Base-by-base conservation (phyloP, 2,113 vertebrate genomes). In the Cheilinus undulatus region DNA sequence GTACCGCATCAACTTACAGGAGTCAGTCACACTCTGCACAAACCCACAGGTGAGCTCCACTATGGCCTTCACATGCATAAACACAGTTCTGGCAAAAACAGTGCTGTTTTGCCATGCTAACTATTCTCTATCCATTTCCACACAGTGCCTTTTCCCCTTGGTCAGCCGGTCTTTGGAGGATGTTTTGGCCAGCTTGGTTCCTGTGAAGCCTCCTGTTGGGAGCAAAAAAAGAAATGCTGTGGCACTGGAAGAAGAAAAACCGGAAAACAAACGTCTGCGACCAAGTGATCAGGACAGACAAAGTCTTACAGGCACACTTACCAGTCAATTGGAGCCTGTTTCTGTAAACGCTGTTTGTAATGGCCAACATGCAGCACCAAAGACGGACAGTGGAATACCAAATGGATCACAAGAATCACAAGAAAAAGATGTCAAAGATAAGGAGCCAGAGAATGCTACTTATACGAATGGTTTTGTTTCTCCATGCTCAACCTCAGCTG, bases 91-190 rank as follows among this genome's bases (percentile, higher is more conserved):
- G 9, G 20, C 14, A 45, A 3, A n/a, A 22, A 19, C 13, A 38
- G 5, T 34, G 3, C 32, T 53, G 13, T 27, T 45, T 54, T 24
- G 22, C 5, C 8, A 0, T 56, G 9, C 36, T 80, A 56, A 76
- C 52, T 9, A 27, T 26, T 66, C 14, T 20, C 1, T 34, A 2
- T 64, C 73, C 43, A 69, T 77, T 78, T n/a, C 49, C 30, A 4
- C 45, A 10, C 1, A 99, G 98, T 99, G 97, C 86, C 96, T 99
- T 76, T 99, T 96, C 86, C 98, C 98, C 15, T 89, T 99, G 84
- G 96, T 97, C 73, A 96, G 89, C 84, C 92, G 87, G 43, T 91
- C 96, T 7, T 76, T 96, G 87, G 95, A 91, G 86, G 95, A 95
- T 76, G 83, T 97, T 77, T 86, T 96, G 87, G 83, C 86, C 71